Conservation (phyloP, 2,888 invertebrate genomes). For the Andrena praecox region DNA sequence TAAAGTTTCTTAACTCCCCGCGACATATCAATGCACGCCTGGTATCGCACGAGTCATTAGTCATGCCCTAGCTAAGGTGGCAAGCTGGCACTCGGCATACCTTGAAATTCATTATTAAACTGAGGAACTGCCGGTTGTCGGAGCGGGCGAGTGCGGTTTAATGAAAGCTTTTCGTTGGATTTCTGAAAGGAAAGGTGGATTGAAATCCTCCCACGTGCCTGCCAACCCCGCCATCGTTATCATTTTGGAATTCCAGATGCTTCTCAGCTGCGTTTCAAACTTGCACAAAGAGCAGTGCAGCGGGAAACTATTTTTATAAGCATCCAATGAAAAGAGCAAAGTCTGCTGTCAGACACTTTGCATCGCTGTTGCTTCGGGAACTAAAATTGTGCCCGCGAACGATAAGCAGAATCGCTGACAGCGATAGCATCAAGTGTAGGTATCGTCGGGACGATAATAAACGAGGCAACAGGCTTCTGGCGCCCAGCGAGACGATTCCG, state of each 20-base stretch:
- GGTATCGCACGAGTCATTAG: constrained; percentile 26
- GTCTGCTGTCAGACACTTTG: not conserved
- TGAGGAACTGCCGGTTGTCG: constrained; percentile 6
- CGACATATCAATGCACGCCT: constrained; percentile 31
- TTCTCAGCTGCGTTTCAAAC: not conserved
- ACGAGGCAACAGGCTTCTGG: not conserved
- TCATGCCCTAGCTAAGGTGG: constrained; percentile 29
- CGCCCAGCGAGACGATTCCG: not conserved
- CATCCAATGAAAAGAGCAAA: not conserved
- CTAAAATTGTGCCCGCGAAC: not conserved
- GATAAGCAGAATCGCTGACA: constrained; percentile 1
- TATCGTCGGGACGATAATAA: constrained; percentile 36
- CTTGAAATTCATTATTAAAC: constrained; percentile 47
- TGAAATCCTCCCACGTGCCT: not conserved
- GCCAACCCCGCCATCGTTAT: not conserved
- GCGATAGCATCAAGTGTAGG: constrained; percentile 12
- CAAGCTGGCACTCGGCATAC: constrained; percentile 19
- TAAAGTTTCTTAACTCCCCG: constrained; percentile 40
- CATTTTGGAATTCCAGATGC: not conserved
- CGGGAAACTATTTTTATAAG: not conserved
- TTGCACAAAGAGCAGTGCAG: no score
- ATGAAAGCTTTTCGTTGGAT: constrained; percentile 19
- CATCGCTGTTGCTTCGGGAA: not conserved
- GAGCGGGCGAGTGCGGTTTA: constrained; percentile 20
- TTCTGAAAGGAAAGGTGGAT: constrained; percentile 7